Evolutionary conservation across 2,113 vertebrate genomes (phyloP).

Genomic region (Hyla sarda): DNA sequence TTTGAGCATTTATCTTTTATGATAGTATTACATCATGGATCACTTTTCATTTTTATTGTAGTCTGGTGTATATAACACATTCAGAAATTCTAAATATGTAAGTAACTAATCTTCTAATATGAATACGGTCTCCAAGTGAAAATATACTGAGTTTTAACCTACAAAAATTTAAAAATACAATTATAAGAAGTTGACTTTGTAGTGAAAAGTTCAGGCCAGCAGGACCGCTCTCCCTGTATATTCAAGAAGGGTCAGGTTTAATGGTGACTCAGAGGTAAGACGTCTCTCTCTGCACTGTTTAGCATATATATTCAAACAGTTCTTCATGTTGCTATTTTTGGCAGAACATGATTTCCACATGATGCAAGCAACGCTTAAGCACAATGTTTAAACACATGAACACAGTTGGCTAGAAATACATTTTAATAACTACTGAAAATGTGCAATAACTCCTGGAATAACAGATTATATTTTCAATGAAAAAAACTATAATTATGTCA

Average conservation of each 20-base stretch:
- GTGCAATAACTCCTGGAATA: neutral
- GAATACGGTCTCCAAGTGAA: too few relatives aligned
- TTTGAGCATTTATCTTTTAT: too few relatives aligned
- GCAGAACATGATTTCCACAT: neutral
- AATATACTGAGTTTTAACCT: too few relatives aligned
- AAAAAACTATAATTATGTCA: neutral
- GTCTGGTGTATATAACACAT: too few relatives aligned
- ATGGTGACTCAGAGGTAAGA: neutral
- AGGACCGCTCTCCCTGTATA: neutral
- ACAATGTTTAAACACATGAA: neutral
- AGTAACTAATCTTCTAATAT: too few relatives aligned
- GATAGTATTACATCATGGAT: too few relatives aligned
- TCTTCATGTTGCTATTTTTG: neutral
- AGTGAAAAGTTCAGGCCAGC: neutral
- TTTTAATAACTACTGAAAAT: neutral
- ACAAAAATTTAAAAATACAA: too few relatives aligned
- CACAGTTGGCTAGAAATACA: neutral
- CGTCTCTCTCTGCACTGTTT: neutral
- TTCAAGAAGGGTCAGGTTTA: neutral
- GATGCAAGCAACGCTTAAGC: neutral
- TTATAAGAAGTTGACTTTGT: neutral
- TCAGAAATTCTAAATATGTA: too few relatives aligned
- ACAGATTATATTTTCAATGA: neutral
- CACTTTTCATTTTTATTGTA: too few relatives aligned
- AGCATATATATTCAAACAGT: neutral